Evolutionary conservation across 2,888 invertebrate species (phyloP).

Genomic region (Cheilosia grossa): DNA sequence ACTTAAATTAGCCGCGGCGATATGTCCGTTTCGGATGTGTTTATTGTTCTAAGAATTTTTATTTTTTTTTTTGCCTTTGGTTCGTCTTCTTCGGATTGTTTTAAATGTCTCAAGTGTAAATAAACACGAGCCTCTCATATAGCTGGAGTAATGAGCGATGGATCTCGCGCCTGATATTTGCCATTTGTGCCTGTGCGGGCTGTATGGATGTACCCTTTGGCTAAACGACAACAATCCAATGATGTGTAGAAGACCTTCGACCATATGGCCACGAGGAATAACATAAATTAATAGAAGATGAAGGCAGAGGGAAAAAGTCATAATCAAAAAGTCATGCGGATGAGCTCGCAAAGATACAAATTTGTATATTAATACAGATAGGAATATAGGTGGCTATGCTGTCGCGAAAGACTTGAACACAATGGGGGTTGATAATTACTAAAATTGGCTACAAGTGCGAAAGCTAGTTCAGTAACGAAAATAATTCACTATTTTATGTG

Average conservation of each 20-base stretch:
- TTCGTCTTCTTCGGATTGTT: constrained; percentile 67
- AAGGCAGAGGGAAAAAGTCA: neutral
- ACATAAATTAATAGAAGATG: constrained; percentile 4
- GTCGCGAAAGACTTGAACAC: too few relatives aligned
- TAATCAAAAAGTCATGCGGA: constrained; percentile 4
- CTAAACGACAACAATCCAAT: constrained; percentile 33
- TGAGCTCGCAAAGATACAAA: neutral
- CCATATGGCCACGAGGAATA: constrained; percentile 52
- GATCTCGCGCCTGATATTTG: constrained; percentile 36
- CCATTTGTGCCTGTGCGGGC: constrained; percentile 7
- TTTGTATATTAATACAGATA: neutral
- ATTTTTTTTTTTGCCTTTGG: constrained; percentile 28
- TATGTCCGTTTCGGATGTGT: constrained; percentile 66
- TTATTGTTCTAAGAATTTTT: constrained; percentile 68
- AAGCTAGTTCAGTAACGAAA: too few relatives aligned
- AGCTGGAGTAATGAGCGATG: constrained; percentile 20
- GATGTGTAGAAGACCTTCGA: constrained; percentile 25
- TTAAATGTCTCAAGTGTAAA: constrained; percentile 73
- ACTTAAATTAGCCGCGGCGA: constrained; percentile 70
- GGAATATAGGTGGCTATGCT: neutral
- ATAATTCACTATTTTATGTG: too few relatives aligned
- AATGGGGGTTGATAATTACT: too few relatives aligned
- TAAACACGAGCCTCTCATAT: constrained; percentile 48
- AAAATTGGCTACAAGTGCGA: too few relatives aligned
- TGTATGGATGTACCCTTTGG: constrained; percentile 49